Percentiles rank a stretch among this genome's conserved stretches.
phyloP scores from a whole-genome alignment of 2,113 vertebrate genomes.

The Galbula dea region DNA sequence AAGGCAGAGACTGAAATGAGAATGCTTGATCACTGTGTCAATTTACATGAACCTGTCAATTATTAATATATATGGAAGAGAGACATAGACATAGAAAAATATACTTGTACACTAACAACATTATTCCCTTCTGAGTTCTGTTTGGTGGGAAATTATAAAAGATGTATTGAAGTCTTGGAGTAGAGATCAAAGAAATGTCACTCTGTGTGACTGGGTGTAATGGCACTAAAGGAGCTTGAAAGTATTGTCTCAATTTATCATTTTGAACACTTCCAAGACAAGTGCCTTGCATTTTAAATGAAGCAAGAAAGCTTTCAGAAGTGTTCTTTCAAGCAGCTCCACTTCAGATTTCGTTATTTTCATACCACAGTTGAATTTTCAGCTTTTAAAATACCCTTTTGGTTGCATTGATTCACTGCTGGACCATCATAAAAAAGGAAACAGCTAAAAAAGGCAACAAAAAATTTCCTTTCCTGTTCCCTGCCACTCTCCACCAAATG shows the following conservation, averaged over 20 bases:
- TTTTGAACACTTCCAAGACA: constrained; percentile 32
- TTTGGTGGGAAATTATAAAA: constrained; percentile 15
- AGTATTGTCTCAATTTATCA: constrained; percentile 29
- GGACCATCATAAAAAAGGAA: not conserved
- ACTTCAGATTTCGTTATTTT: constrained; percentile 7
- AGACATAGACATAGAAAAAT: constrained; percentile 15
- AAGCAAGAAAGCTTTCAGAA: not conserved
- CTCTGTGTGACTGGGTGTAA: not conserved
- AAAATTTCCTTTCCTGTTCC: not conserved
- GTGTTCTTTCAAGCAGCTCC: not conserved
- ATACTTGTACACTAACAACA: constrained; percentile 2
- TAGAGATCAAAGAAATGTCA: constrained; percentile 41
- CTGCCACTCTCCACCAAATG: not conserved
- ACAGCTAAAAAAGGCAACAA: not conserved
- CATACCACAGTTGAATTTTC: not conserved
- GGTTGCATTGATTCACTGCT: not conserved
- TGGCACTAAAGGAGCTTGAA: not conserved
- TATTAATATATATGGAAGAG: constrained; percentile 23
- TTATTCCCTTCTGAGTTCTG: constrained; percentile 19
- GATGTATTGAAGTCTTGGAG: not conserved
- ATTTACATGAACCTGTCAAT: not conserved
- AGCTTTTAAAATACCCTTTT: not conserved
- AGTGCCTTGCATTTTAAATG: constrained; percentile 5
- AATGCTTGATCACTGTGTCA: constrained; percentile 25
- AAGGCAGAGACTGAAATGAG: not conserved